Conservation (phyloP, 2,113 vertebrate species). For the Picathartes gymnocephalus region DNA sequence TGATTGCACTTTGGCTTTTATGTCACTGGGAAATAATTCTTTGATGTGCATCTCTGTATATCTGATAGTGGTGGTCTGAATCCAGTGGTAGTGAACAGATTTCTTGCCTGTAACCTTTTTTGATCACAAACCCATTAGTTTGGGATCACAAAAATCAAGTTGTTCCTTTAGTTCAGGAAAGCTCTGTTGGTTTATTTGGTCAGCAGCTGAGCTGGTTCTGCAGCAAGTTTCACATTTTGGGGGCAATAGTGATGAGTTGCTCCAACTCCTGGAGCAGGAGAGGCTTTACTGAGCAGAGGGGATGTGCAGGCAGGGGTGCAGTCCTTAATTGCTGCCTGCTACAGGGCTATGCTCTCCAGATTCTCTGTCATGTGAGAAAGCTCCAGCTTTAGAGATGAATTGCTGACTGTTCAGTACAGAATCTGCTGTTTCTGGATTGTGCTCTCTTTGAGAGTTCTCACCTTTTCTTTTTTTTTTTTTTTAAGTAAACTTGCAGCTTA, state of each 20-base stretch:
- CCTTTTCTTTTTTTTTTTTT: constrained; percentile 32
- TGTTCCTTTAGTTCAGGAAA: not conserved
- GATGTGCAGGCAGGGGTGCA: not conserved
- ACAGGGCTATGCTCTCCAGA: not conserved
- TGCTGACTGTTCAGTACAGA: not conserved
- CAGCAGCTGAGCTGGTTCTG: not conserved
- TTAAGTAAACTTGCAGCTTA: constrained; percentile 23
- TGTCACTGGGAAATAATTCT: not conserved
- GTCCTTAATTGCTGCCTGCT: not conserved
- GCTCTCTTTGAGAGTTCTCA: not conserved
- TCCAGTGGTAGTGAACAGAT: rapidly evolving
- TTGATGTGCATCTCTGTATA: rapidly evolving
- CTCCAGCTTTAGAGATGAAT: not conserved
- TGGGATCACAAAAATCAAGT: not conserved
- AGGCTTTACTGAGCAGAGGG: not conserved
- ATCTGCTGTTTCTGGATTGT: not conserved
- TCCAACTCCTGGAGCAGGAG: not conserved
- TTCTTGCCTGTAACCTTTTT: not conserved
- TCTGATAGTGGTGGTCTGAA: not conserved
- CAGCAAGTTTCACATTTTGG: not conserved
- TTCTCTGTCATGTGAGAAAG: rapidly evolving
- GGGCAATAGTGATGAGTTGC: not conserved
- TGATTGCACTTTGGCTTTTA: constrained; percentile 41
- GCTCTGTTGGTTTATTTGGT: not conserved
- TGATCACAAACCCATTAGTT: not conserved